phyloP scores from a whole-genome alignment of 2,113 vertebrate genomes.

The Ochotona curzoniae region DNA sequence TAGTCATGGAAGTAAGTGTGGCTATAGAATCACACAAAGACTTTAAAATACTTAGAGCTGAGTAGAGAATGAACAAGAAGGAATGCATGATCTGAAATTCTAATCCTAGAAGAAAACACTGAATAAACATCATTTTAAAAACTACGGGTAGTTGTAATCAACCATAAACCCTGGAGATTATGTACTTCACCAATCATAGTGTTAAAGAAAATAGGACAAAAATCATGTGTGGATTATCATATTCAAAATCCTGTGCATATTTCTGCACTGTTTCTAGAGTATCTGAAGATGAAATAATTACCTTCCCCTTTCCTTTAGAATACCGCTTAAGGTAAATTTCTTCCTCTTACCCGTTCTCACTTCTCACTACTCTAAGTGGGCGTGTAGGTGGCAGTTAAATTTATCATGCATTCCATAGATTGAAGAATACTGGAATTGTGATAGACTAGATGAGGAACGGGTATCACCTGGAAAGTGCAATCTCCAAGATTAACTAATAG shows the following conservation, averaged over 20 bases:
- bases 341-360: slow-evolving; percentile 59
- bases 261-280: slow-evolving; percentile 34
- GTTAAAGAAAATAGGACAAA: slow-evolving; percentile 25
- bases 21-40: not conserved
- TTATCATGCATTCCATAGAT: slow-evolving; percentile 57
- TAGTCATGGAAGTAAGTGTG: not conserved
- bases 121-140: not conserved
- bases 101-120: slow-evolving; percentile 19
- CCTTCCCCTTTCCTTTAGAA: slow-evolving; percentile 57
- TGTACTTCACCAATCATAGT: not conserved
- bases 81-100: slow-evolving; percentile 29
- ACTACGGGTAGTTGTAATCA: slow-evolving; percentile 5
- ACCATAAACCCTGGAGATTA: not conserved
- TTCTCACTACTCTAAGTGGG: slow-evolving; percentile 68
- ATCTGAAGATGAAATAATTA: slow-evolving; percentile 48
- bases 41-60: not conserved
- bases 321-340: slow-evolving; percentile 63
- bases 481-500: not conserved
- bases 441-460: slow-evolving; percentile 29
- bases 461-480: not conserved
- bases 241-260: slow-evolving; percentile 30
- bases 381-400: slow-evolving; percentile 67
- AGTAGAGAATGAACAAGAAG: slow-evolving; percentile 9
- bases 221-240: not conserved
- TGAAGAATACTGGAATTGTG: slow-evolving; percentile 46